Percentiles rank a stretch among this genome's conserved stretches.
phyloP scores from a whole-genome alignment of 2,113 vertebrate genomes.

The Heterochromis multidens region DNA sequence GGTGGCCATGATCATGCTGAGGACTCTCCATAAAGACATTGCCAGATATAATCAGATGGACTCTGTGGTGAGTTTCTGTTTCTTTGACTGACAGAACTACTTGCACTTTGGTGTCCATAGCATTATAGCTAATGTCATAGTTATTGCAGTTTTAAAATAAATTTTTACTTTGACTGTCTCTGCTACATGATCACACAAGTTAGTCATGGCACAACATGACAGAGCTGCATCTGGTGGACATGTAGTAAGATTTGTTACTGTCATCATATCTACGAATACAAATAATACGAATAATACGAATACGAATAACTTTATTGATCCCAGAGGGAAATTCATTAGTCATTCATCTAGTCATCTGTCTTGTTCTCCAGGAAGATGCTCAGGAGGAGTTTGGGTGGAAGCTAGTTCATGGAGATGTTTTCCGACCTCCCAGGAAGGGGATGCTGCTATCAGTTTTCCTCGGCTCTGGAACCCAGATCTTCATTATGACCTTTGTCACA shows the following conservation, averaged over 20 bases:
- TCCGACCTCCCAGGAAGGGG: slow-evolving; percentile 90
- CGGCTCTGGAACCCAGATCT: slow-evolving; percentile 91
- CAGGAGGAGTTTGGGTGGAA: slow-evolving; percentile 98
- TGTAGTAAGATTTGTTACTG: background rate
- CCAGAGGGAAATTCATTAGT: too few relatives aligned
- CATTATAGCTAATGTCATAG: too few relatives aligned
- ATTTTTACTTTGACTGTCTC: too few relatives aligned
- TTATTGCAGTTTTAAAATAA: too few relatives aligned
- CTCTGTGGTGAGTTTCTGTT: slow-evolving; percentile 65
- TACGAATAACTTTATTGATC: too few relatives aligned
- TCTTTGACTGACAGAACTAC: background rate
- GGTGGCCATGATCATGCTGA: slow-evolving; percentile 95
- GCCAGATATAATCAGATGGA: slow-evolving; percentile 96
- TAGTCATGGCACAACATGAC: too few relatives aligned
- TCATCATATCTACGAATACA: too few relatives aligned
- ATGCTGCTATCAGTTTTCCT: slow-evolving; percentile 92
- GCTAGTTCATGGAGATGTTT: slow-evolving; percentile 92
- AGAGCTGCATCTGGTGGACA: background rate
- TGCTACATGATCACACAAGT: too few relatives aligned
- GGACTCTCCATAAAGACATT: slow-evolving; percentile 94
- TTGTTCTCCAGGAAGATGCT: slow-evolving; percentile 84
- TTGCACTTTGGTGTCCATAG: too few relatives aligned
- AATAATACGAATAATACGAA: too few relatives aligned
- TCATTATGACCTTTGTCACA: slow-evolving; percentile 96
- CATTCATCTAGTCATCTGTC: background rate